Conservation (phyloP, 2,797 vertebrate species). For the Catharus ustulatus region DNA sequence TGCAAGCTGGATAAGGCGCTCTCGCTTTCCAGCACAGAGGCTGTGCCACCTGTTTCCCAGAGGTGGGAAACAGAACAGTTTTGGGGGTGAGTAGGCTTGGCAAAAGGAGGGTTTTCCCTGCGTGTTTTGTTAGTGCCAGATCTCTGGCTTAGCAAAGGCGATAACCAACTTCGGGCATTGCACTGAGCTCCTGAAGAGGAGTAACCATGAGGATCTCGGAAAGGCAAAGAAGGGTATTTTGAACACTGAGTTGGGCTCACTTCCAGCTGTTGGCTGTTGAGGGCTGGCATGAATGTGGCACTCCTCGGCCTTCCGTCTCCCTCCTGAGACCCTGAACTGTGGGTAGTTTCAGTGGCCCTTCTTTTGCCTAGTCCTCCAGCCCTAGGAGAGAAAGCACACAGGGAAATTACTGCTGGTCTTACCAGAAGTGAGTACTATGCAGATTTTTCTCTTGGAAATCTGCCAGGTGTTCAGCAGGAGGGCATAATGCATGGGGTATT, state of each 20-base stretch:
- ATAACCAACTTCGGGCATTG: background rate
- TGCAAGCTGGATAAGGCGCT: background rate
- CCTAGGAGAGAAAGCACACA: background rate
- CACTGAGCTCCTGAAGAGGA: background rate
- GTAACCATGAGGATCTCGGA: rapidly evolving
- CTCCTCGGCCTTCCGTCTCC: background rate
- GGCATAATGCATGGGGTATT: background rate
- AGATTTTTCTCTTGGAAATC: constrained; percentile 22
- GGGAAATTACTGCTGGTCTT: background rate
- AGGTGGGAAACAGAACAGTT: background rate
- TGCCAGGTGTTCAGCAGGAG: background rate
- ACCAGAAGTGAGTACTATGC: background rate
- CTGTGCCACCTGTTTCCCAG: rapidly evolving
- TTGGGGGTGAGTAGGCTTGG: background rate
- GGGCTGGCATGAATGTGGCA: rapidly evolving
- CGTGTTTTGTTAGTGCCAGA: background rate
- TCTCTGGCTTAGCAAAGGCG: background rate
- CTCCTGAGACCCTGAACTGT: background rate
- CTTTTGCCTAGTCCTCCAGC: background rate
- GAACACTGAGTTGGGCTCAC: rapidly evolving
- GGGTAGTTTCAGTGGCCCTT: background rate
- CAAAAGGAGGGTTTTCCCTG: background rate
- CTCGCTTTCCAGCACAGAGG: rapidly evolving
- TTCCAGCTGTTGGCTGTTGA: background rate
- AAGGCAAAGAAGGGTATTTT: background rate